Conservation (phyloP, 2,797 vertebrate genomes). For the Poecilia wingei region DNA sequence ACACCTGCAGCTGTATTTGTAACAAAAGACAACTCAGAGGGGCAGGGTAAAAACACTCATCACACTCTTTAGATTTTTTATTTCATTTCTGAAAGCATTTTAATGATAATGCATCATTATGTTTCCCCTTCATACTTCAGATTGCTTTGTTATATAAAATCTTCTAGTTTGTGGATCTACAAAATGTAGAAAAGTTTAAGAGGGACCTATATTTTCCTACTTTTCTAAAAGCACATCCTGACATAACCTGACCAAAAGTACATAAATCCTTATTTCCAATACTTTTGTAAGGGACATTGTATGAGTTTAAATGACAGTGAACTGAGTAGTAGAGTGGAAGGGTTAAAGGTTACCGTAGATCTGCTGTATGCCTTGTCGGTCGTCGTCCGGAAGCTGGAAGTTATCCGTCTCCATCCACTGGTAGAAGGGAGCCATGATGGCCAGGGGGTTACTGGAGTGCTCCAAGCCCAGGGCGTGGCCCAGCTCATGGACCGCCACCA, state of each 20-base stretch:
- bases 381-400: conserved; percentile 94
- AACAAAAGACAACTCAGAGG: neutral
- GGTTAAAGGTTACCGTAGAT: conserved; percentile 86
- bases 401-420: conserved; percentile 98
- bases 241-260: neutral
- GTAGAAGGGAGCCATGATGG: conserved; percentile 99
- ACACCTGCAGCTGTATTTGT: neutral
- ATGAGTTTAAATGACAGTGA: neutral
- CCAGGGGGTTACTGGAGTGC: conserved; percentile 94
- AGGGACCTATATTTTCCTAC: neutral
- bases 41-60: neutral
- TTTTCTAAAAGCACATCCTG: neutral
- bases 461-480: conserved; percentile 95
- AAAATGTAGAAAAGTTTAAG: neutral
- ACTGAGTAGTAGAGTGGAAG: neutral
- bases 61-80: neutral
- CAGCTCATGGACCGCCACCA: conserved; percentile 94
- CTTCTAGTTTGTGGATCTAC: neutral
- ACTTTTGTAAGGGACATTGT: neutral
- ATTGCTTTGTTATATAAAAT: neutral
- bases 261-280: neutral
- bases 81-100: neutral
- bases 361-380: conserved; percentile 92
- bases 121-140: neutral
- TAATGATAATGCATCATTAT: neutral